Conservation (phyloP, 2,888 invertebrate genomes). For the Hyles lineata region DNA sequence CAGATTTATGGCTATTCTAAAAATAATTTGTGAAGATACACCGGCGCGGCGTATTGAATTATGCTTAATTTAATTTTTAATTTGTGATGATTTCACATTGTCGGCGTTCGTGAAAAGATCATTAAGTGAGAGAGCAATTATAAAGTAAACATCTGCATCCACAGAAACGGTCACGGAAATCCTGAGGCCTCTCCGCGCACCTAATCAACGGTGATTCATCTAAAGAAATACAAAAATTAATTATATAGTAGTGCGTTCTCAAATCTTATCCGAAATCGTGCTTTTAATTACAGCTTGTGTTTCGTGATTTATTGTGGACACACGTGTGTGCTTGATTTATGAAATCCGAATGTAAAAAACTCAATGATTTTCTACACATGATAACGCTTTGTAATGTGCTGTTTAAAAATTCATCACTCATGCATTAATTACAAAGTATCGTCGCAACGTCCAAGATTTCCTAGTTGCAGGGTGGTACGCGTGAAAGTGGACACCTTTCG, state of each 20-base stretch:
- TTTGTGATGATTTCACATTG: slow-evolving; percentile 38
- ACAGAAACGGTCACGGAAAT: slow-evolving; percentile 65
- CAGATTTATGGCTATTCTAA: slow-evolving; percentile 67
- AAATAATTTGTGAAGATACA: slow-evolving; percentile 1
- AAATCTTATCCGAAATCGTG: slow-evolving; percentile 76
- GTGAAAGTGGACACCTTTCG: slow-evolving; percentile 80
- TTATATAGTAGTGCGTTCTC: slow-evolving; percentile 74
- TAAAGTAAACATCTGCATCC: slow-evolving; percentile 78
- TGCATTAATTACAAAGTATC: slow-evolving; percentile 60
- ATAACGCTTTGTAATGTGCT: slow-evolving; percentile 41
- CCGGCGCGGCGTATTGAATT: slow-evolving; percentile 20
- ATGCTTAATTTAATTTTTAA: slow-evolving; percentile 21
- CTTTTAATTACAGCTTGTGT: slow-evolving; percentile 78
- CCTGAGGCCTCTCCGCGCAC: slow-evolving; percentile 58
- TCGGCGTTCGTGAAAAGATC: slow-evolving; percentile 67
- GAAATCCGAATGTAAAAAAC: slow-evolving; percentile 39
- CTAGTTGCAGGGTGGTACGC: slow-evolving; percentile 65
- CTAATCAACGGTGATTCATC: slow-evolving; percentile 83
- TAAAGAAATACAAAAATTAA: slow-evolving; percentile 80
- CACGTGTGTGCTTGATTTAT: slow-evolving; percentile 75
- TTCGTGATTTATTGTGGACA: slow-evolving; percentile 74
- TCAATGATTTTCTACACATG: slow-evolving; percentile 36
- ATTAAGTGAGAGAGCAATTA: slow-evolving; percentile 76
- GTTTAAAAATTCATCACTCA: slow-evolving; percentile 50
- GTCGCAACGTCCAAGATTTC: slow-evolving; percentile 56